These are phyloP conservation scores for Melinopterus prodromus DNA, from an alignment of 2,888 invertebrate genomes.

Conservation along the genomic window DNA sequence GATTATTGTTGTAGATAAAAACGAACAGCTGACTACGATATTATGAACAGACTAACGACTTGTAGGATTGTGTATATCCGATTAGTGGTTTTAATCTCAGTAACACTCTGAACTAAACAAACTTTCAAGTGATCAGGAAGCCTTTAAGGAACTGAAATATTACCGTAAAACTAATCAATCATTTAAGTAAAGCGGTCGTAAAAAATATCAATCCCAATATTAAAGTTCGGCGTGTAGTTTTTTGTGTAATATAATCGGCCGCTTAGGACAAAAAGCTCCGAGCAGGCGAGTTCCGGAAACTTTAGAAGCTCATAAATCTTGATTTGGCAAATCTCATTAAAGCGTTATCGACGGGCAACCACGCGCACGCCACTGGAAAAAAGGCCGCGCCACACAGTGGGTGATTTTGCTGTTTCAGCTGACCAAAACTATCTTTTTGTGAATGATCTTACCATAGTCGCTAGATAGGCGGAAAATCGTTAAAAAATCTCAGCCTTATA, in stretches of 20 bases:
- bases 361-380: not conserved
- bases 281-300: not conserved
- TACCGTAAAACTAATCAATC: not conserved
- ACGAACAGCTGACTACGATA: no score
- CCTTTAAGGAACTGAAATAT: not conserved
- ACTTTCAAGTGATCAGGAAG: no score
- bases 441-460: no score
- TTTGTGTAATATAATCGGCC: not conserved
- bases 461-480: no score
- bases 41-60: no score
- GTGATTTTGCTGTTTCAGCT: no score
- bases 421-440: no score
- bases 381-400: not conserved
- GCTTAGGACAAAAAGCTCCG: not conserved
- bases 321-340: conserved; percentile 25
- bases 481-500: no score
- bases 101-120: no score
- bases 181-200: not conserved
- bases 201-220: not conserved
- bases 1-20: no score
- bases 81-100: no score
- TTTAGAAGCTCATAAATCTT: conserved; percentile 18
- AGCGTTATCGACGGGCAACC: conserved; percentile 18
- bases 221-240: not conserved
- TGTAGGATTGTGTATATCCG: no score